Conservation (phyloP, 2,888 invertebrate species). For the Loripinus fragilis region DNA sequence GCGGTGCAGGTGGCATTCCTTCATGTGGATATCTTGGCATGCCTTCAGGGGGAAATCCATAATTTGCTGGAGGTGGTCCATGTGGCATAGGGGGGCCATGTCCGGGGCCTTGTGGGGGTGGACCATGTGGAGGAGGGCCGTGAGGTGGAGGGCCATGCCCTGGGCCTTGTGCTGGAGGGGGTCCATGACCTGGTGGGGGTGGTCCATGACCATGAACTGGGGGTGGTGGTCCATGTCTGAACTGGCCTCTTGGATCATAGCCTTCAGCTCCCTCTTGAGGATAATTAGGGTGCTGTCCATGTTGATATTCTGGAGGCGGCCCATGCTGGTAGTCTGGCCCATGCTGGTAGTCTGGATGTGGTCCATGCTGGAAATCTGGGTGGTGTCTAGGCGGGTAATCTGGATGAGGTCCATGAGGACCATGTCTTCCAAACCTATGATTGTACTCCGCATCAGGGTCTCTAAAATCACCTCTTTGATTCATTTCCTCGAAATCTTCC, state of each 20-base stretch:
- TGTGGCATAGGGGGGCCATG: neutral
- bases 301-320: neutral
- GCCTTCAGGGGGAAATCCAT: conserved; percentile 14
- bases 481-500: conserved; percentile 56
- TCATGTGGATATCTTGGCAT: neutral
- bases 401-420: neutral
- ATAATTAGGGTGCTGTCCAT: neutral
- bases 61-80: neutral
- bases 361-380: neutral
- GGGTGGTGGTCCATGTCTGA: conserved; percentile 14
- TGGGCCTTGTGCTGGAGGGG: conserved; percentile 19
- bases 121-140: conserved; percentile 21
- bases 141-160: conserved; percentile 43
- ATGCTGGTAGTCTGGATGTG: neutral
- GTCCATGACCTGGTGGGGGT: neutral
- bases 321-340: neutral
- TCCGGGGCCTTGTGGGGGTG: neutral
- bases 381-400: neutral
- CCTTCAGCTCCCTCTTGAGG: conserved; percentile 10
- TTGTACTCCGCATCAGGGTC: conserved; percentile 12
- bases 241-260: conserved; percentile 24
- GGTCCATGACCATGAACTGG: neutral
- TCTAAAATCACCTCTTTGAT: conserved; percentile 15
- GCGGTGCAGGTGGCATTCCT: neutral
- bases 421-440: neutral